A percentile compares a stretch with the other conserved stretches of the same genome.
These are phyloP conservation scores for Oryzias woworae DNA, from an alignment of 2,113 vertebrate species.

Conservation along the genomic window DNA sequence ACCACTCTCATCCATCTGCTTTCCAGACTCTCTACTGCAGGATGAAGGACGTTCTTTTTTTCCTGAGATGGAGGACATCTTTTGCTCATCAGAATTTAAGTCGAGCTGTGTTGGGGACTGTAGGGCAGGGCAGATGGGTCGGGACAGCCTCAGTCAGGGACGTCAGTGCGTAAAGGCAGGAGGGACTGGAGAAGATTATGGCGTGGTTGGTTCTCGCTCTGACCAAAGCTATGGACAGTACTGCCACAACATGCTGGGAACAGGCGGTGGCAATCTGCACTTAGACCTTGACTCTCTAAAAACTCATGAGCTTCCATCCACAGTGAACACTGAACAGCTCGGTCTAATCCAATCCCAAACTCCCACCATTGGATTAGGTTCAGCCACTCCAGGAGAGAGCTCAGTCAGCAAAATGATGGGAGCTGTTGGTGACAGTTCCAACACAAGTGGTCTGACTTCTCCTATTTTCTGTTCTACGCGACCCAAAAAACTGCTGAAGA, in stretches of 20 bases:
- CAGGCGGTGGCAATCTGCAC: conserved; percentile 71
- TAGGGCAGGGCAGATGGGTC: conserved; percentile 55
- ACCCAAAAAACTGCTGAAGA: conserved; percentile 90
- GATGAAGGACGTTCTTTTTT: conserved; percentile 89
- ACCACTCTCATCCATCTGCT: conserved; percentile 88
- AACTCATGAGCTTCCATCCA: conserved; percentile 84
- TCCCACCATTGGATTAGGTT: conserved; percentile 55
- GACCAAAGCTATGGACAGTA: conserved; percentile 77
- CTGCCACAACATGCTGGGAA: conserved; percentile 70
- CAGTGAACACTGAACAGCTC: conserved; percentile 89
- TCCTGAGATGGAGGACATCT: conserved; percentile 94
- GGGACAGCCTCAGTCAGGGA: conserved; percentile 65
- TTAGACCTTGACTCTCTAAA: conserved; percentile 82
- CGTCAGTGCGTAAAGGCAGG: conserved; percentile 65
- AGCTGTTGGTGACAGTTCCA: conserved; percentile 42
- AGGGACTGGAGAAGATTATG: conserved; percentile 69
- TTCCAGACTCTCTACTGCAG: conserved; percentile 87
- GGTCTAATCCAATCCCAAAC: conserved; percentile 87
- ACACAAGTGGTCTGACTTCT: conserved; percentile 70
- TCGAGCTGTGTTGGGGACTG: conserved; percentile 74
- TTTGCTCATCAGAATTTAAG: conserved; percentile 86
- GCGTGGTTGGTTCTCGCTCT: conserved; percentile 77
- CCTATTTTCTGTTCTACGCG: conserved; percentile 89
- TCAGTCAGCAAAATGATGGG: conserved; percentile 71
- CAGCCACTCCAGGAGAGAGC: conserved; percentile 50